phyloP scores from a whole-genome alignment of 2,888 invertebrate genomes.

The Cheilosia grossa region DNA sequence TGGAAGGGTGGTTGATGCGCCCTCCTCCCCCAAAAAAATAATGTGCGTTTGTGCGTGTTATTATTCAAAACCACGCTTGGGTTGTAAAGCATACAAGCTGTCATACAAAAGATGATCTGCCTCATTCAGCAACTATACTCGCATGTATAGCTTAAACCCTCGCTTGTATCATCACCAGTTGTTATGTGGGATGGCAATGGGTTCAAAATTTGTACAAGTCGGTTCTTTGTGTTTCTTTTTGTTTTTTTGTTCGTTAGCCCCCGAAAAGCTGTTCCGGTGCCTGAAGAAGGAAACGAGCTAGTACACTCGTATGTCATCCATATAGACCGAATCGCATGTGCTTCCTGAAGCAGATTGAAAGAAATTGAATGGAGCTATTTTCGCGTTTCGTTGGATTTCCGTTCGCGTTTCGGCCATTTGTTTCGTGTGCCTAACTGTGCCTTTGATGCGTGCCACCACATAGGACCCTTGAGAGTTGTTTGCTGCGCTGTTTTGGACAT shows the following conservation, averaged over 20 bases:
- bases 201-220: conserved; percentile 62
- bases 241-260: no score
- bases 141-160: not conserved
- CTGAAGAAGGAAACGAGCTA: conserved; percentile 22
- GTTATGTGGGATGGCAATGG: conserved; percentile 5
- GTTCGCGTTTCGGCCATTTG: conserved; percentile 69
- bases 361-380: conserved; percentile 71
- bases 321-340: conserved; percentile 11
- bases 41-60: conserved; percentile 51
- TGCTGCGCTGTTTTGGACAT: conserved; percentile 54
- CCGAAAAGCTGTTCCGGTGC: conserved; percentile 61
- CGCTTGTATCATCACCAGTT: not conserved
- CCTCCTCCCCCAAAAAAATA: not conserved
- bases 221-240: conserved; percentile 39
- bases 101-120: conserved; percentile 68
- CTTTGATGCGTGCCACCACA: conserved; percentile 57
- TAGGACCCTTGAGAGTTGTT: conserved; percentile 64
- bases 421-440: conserved; percentile 47
- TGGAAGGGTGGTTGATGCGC: not conserved
- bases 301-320: not conserved
- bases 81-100: conserved; percentile 55
- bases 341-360: conserved; percentile 56
- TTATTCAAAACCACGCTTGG: conserved; percentile 71
- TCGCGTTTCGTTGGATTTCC: conserved; percentile 68
- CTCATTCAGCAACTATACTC: conserved; percentile 58